Percentiles rank a stretch among this genome's conserved stretches.
phyloP scores from a whole-genome alignment of 2,113 vertebrate species.

The Pomatorhinus ruficollis region DNA sequence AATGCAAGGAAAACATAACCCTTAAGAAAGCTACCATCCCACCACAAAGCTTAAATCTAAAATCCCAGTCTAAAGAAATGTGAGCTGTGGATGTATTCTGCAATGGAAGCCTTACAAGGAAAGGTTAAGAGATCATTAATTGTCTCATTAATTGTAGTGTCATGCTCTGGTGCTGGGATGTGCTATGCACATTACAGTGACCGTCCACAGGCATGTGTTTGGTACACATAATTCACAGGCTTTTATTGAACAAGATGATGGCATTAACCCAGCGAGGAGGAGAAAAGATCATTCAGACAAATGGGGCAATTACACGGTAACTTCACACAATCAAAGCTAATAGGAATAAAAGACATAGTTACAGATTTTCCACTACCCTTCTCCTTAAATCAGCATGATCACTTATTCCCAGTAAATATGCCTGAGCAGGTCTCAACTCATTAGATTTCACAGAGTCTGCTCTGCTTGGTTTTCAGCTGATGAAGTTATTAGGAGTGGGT shows the following conservation, averaged over 20 bases:
- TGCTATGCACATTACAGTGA: neutral
- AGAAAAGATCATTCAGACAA: slow-evolving; percentile 46
- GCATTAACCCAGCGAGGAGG: slow-evolving; percentile 1
- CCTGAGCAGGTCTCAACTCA: slow-evolving; percentile 38
- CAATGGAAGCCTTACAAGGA: neutral
- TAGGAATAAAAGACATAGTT: slow-evolving; percentile 39
- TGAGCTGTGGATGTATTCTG: neutral
- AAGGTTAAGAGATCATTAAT: neutral
- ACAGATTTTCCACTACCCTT: slow-evolving; percentile 27
- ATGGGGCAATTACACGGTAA: slow-evolving; percentile 50
- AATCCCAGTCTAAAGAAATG: neutral
- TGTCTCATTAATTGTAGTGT: neutral
- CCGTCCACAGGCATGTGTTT: neutral
- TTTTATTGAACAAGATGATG: slow-evolving; percentile 7
- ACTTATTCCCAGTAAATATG: neutral
- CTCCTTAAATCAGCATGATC: slow-evolving; percentile 49
- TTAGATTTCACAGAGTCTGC: slow-evolving; percentile 21
- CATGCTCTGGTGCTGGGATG: neutral
- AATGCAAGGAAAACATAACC: neutral
- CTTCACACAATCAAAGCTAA: slow-evolving; percentile 55
- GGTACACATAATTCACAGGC: neutral
- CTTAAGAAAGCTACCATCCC: neutral
- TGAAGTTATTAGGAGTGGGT: slow-evolving; percentile 42
- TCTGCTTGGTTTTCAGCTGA: slow-evolving; percentile 32
- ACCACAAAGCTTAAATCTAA: neutral